Percentiles rank a stretch among this genome's conserved stretches.
Conservation (phyloP, 1,140 invertebrate species). For the Centruroides sculpturatus region DNA sequence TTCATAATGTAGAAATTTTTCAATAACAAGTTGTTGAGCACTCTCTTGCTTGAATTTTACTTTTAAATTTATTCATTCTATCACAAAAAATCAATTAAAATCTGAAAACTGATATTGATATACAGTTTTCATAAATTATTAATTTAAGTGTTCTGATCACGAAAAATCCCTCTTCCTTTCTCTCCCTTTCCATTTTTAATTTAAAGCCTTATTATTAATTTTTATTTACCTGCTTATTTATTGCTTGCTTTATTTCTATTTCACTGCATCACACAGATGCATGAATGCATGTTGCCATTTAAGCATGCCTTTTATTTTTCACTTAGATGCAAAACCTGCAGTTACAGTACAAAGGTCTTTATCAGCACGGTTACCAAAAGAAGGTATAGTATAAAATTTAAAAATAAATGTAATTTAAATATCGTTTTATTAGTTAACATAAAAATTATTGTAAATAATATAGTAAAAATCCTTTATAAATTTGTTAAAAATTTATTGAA, state of each 20-base stretch:
- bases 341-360: constrained; percentile 18
- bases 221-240: background rate
- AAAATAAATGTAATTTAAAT: background rate
- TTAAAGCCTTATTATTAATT: background rate
- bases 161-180: background rate
- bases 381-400: constrained; percentile 17
- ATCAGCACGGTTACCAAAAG: constrained; percentile 19
- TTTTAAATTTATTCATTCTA: too few species aligned
- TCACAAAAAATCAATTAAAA: too few species aligned
- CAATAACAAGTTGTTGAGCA: too few species aligned
- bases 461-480: background rate
- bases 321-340: constrained; percentile 5
- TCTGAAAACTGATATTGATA: too few species aligned
- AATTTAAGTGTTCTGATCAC: too few species aligned
- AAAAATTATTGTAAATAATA: too few species aligned
- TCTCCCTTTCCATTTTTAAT: background rate
- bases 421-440: background rate
- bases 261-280: background rate
- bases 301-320: constrained; percentile 1
- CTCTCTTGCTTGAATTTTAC: too few species aligned
- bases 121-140: too few species aligned
- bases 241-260: background rate
- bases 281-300: constrained; percentile 1
- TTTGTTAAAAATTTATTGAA: background rate
- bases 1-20: too few species aligned